Percentiles rank a stretch among this genome's conserved stretches.
Conservation (phyloP, 2,888 invertebrate species). For the Rotaria magnacalcarata region DNA sequence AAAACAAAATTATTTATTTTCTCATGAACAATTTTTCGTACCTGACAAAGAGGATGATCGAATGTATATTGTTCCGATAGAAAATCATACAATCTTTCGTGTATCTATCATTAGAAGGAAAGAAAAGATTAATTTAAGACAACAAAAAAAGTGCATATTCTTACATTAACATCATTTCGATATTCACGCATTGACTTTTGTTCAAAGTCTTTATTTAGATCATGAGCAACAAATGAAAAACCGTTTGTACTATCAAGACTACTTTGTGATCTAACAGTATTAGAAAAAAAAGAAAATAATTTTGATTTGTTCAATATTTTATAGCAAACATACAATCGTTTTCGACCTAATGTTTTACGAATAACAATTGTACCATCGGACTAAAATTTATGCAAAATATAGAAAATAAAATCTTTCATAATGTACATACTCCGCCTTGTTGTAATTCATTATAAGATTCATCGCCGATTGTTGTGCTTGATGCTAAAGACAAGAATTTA, state of each 20-base stretch:
- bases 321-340: background rate
- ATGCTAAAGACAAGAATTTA: background rate
- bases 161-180: constrained; percentile 10
- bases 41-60: constrained; percentile 7
- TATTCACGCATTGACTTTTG: background rate
- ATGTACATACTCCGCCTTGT: background rate
- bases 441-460: background rate
- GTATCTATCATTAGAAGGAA: background rate
- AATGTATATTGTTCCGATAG: constrained; percentile 14
- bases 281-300: background rate
- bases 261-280: background rate
- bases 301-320: background rate
- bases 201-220: background rate
- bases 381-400: background rate
- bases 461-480: background rate
- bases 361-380: background rate
- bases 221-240: background rate
- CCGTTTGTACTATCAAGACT: background rate
- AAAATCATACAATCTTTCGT: background rate
- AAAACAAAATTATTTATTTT: background rate
- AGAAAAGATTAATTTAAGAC: background rate
- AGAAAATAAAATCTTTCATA: too few relatives aligned
- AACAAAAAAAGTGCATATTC: background rate
- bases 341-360: constrained; percentile 11
- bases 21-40: background rate